phyloP scores from a whole-genome alignment of 1,140 invertebrate genomes.

The Camponotus pennsylvanicus region DNA sequence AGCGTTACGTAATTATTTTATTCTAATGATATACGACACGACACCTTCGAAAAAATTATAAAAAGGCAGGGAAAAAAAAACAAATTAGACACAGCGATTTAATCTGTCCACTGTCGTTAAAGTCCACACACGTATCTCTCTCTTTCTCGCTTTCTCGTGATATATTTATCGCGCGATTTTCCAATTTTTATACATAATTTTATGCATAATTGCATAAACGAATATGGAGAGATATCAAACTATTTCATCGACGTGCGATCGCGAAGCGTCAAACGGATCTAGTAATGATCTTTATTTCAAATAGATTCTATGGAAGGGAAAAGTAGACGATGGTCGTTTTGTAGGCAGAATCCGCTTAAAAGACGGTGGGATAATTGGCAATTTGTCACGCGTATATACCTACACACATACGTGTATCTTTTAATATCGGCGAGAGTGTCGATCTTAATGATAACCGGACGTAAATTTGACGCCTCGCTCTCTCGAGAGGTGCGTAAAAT shows the following conservation, averaged over 20 bases:
- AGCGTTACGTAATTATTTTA: constrained; percentile 42
- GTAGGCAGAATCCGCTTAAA: neutral
- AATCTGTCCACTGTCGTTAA: neutral
- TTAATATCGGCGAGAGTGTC: constrained; percentile 35
- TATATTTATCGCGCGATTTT: neutral
- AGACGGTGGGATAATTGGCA: constrained; percentile 52
- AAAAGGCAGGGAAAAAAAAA: neutral
- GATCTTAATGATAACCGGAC: constrained; percentile 56
- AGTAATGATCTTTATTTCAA: constrained; percentile 29
- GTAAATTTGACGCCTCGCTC: constrained; percentile 41
- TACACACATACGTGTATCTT: neutral
- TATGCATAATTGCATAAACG: constrained; percentile 13
- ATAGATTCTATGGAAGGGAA: constrained; percentile 24
- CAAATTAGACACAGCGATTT: constrained; percentile 6
- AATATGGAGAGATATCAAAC: neutral
- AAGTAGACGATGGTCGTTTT: neutral
- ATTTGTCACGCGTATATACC: constrained; percentile 15
- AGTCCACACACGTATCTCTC: neutral
- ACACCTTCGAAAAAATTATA: neutral
- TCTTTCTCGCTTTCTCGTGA: constrained; percentile 10
- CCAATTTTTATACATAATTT: constrained; percentile 28
- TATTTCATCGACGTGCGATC: constrained; percentile 25
- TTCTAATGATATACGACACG: constrained; percentile 42
- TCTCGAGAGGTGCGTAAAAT: constrained; percentile 47
- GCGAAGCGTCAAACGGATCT: constrained; percentile 7